Evolutionary conservation across 1,140 invertebrate species (phyloP), one percentile per base, ranked within the genome.

Genomic region (Probaryconus sp.): DNA sequence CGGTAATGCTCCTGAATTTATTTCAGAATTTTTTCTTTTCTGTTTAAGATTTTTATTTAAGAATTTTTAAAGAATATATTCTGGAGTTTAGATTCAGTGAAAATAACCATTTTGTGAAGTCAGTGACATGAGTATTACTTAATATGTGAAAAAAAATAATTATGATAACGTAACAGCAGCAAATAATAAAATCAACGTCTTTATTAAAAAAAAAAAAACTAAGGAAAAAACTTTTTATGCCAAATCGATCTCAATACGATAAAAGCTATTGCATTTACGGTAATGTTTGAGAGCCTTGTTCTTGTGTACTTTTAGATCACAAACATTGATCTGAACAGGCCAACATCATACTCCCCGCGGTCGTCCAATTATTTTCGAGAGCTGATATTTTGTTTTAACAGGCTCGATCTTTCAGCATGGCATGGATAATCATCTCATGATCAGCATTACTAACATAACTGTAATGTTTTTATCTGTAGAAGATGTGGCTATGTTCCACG

Each of bases 311-410:
- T 75, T 64, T 53, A 75, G 72, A 75, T 75, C 64, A 68, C 60
- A 69, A 65, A 65, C 55, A 69, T 60, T 63, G 72, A 75, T 75
- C 65, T 69, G 71, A 21, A 30, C 56, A 63, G 56, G 21, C 71
- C 48, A 56, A 68, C 64, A 64, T 75, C 64, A 61, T 73, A 65
- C 61, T 73, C 69, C 69, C 64, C 55, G 68, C 42, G 60, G 65
- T 74, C 60, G 73, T 79, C 78, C 81, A 82, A 82, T 82, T 82
- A 81, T 82, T 80, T 80, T 80, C 73, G 42, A 76, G 61, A 68
- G 38, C 38, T 74, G 65, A 77, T 78, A 75, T 77, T 79, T 81
- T 78, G 64, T 81, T 81, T 81, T 65, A 64, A 65, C 51, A 58
- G 74, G 60, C 56, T 56, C 28, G 68, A 68, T 55, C 55, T 68